Evolutionary conservation across 2,113 vertebrate genomes (phyloP).

Genomic region (Dendropsophus ebraccatus): DNA sequence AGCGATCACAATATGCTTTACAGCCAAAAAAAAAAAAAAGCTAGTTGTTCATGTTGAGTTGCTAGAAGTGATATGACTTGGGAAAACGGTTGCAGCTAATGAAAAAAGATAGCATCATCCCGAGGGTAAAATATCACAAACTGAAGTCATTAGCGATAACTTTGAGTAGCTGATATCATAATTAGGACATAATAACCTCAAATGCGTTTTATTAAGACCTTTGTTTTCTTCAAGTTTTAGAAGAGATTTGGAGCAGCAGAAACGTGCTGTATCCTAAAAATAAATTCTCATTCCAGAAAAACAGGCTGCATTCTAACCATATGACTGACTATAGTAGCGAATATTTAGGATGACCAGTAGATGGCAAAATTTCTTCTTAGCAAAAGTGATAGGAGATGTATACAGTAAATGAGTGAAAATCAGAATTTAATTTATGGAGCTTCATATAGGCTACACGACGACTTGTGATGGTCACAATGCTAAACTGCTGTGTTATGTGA

Average conservation of each 20-base stretch:
- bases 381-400: background rate
- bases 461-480: too few relatives aligned
- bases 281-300: background rate
- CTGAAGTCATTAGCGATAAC: slow-evolving; percentile 15
- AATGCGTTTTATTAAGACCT: background rate
- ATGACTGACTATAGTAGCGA: background rate
- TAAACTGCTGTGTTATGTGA: too few relatives aligned
- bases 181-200: background rate
- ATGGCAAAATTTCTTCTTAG: slow-evolving; percentile 12
- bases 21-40: slow-evolving; percentile 25
- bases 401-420: too few relatives aligned
- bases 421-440: too few relatives aligned
- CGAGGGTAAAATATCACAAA: slow-evolving; percentile 18
- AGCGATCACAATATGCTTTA: slow-evolving; percentile 20
- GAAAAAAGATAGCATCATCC: slow-evolving; percentile 13
- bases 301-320: background rate
- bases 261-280: background rate
- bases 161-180: slow-evolving; percentile 12
- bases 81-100: slow-evolving; percentile 25
- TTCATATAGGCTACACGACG: too few relatives aligned
- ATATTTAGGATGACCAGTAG: slow-evolving; percentile 17
- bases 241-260: background rate
- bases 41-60: slow-evolving; percentile 12
- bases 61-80: background rate
- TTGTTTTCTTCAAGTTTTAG: background rate